Percentiles rank a stretch among this genome's conserved stretches.
These are phyloP conservation scores for Phaethon lepturus DNA, from an alignment of 2,113 vertebrate genomes.

Conservation along the genomic window DNA sequence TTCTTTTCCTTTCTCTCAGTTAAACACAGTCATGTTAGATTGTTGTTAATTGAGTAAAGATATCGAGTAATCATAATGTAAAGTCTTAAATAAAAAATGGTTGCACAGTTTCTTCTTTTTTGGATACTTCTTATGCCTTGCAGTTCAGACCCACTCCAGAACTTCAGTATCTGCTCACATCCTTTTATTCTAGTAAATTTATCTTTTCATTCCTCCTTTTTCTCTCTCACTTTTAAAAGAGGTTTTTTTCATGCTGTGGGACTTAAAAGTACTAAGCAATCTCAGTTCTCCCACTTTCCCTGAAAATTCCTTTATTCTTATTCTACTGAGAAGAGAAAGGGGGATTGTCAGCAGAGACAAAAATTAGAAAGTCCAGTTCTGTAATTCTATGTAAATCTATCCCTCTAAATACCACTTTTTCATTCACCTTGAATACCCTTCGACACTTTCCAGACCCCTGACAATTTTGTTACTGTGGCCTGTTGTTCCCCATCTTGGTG, in stretches of 20 bases:
- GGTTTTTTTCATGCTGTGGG: not conserved
- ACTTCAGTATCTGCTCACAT: not conserved
- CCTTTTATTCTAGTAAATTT: not conserved
- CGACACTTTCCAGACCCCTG: not conserved
- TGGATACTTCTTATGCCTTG: not conserved
- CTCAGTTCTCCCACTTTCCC: not conserved
- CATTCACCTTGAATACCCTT: not conserved
- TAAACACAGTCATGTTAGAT: not conserved
- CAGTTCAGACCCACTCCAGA: not conserved
- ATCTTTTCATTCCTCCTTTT: not conserved
- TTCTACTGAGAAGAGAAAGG: conserved; percentile 15
- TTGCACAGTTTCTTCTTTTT: not conserved
- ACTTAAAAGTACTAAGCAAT: not conserved
- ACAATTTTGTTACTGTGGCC: not conserved
- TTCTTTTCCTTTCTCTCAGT: not conserved
- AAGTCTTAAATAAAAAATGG: not conserved
- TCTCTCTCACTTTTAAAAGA: not conserved
- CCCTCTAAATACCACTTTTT: not conserved
- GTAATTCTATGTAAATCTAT: conserved; percentile 5
- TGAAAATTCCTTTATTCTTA: conserved; percentile 18
- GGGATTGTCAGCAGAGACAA: conserved; percentile 8
- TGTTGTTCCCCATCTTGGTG: not conserved
- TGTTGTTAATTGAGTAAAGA: not conserved
- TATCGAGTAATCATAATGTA: not conserved
- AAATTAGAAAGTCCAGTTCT: conserved; percentile 21